Percentiles rank a stretch among this genome's conserved stretches.
phyloP scores from a whole-genome alignment of 2,888 invertebrate species.

The Drosophila lutescens region DNA sequence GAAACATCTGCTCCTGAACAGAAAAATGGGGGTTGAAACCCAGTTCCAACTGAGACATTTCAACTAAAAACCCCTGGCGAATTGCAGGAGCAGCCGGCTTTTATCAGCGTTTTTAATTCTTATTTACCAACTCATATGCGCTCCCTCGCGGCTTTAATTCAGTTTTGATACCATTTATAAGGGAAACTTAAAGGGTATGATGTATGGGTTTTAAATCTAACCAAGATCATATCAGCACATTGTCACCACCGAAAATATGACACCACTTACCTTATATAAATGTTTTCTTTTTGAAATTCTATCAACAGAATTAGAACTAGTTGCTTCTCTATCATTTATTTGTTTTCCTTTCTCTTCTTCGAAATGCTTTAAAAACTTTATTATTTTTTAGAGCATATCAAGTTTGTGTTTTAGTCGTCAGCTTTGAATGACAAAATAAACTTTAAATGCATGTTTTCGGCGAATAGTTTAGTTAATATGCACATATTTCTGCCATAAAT shows the following conservation, averaged over 20 bases:
- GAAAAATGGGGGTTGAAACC: slow-evolving; percentile 72
- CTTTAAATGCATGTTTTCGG: slow-evolving; percentile 9
- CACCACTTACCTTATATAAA: not conserved
- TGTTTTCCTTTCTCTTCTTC: not conserved
- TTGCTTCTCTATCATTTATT: not conserved
- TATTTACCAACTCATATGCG: slow-evolving; percentile 70
- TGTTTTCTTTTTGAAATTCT: no score
- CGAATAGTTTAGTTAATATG: slow-evolving; percentile 15
- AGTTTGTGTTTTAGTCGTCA: not conserved
- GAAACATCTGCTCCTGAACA: slow-evolving; percentile 82
- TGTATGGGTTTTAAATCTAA: slow-evolving; percentile 2
- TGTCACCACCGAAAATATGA: not conserved
- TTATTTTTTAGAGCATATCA: not conserved
- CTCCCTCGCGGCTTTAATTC: slow-evolving; percentile 22
- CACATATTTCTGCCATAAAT: slow-evolving; percentile 17
- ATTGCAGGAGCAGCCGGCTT: slow-evolving; percentile 68
- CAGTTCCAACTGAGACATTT: slow-evolving; percentile 34
- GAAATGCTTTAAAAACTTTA: not conserved
- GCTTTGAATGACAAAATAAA: not conserved
- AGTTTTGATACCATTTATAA: slow-evolving; percentile 25
- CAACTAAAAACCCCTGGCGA: slow-evolving; percentile 6
- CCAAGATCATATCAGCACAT: slow-evolving; percentile 7
- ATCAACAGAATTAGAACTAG: not conserved
- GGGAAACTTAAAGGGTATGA: slow-evolving; percentile 14
- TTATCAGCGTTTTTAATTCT: slow-evolving; percentile 74